Base-by-base conservation (phyloP, 2,113 vertebrate genomes). In the Poicephalus gulielmi region DNA sequence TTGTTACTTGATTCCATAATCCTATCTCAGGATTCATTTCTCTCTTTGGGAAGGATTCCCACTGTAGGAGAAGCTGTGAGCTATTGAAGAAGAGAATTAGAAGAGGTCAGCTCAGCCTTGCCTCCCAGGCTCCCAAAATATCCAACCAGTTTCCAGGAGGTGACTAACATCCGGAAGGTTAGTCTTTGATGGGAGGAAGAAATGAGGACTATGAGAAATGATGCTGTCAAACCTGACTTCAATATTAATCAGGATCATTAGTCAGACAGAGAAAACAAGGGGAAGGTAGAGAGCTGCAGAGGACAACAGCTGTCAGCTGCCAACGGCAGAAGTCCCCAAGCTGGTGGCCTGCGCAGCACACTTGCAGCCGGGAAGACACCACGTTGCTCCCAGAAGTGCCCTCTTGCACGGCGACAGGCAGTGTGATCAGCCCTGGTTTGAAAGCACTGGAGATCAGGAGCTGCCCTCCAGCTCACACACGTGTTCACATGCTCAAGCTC, bases 401-500 rank as follows among this genome's bases (percentile, higher is more conserved):
- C 31, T 62, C 17, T 55, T 3, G 1, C 43, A 43, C 14, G 8
- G 33, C 13, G 24, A 13, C 4, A 17, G n/a, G 46, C 57, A 52
- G 31, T 2, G 0, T 15, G 35, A 28, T 35, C 35, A 49, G 46
- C 33, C 28, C 59, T 49, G 15, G 24, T 49, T 17, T 73, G 52
- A 35, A 44, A 68, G 28, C 33, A 27, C 17, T 22, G 20, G 47
- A 33, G 11, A 33, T 13, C 2, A 0, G 50, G 46, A 76, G n/a
- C 57, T 76, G 50, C 75, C 49, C 39, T 47, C 5, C 1, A 46
- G 53, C 6, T 41, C 24, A 17, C 33, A 50, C 33, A 15, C 1
- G 1, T n/a, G 20, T 11, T 28, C n/a, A 27, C 11, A 27, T 5
- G 0, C 44, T 17, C 2, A 1, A 44, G 46, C 27, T 92, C 52